These are phyloP conservation scores for Agonopterix heracliana DNA, from an alignment of 2,888 invertebrate species.

Conservation along the genomic window DNA sequence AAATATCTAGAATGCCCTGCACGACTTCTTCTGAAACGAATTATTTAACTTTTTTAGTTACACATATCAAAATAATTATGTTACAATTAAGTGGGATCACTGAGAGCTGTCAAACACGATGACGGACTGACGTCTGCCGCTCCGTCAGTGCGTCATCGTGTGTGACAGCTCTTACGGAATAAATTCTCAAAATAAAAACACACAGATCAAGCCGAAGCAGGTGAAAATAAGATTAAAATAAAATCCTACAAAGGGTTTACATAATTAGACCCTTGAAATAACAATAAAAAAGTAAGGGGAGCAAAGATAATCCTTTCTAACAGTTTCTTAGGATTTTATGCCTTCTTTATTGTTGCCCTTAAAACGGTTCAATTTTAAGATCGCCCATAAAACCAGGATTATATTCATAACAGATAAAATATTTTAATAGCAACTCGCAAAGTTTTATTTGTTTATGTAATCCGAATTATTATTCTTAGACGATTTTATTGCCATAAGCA, in stretches of 20 bases:
- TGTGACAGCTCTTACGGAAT: too few relatives aligned
- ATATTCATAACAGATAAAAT: constrained; percentile 73
- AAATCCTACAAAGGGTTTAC: constrained; percentile 4
- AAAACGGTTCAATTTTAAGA: constrained; percentile 56
- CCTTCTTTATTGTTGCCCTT: constrained; percentile 48
- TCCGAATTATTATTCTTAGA: constrained; percentile 58
- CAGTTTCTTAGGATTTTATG: constrained; percentile 51
- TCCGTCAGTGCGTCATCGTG: too few relatives aligned
- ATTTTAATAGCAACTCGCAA: constrained; percentile 59
- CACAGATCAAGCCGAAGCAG: not conserved
- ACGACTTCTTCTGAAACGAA: too few relatives aligned
- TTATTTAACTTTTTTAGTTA: too few relatives aligned
- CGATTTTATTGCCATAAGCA: constrained; percentile 44
- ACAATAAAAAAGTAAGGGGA: constrained; percentile 38
- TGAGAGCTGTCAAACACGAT: too few relatives aligned
- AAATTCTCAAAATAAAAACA: too few relatives aligned
- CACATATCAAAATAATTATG: too few relatives aligned
- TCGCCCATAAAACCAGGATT: constrained; percentile 58
- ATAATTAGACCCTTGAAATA: constrained; percentile 41
- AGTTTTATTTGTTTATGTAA: constrained; percentile 67
- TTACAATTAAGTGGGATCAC: too few relatives aligned
- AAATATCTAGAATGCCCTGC: too few relatives aligned
- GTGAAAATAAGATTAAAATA: constrained; percentile 7
- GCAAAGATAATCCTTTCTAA: constrained; percentile 51
- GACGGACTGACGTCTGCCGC: too few relatives aligned